Base-by-base conservation (phyloP, 2,113 vertebrate species). In the zebrafish (Danio rerio) region DNA sequence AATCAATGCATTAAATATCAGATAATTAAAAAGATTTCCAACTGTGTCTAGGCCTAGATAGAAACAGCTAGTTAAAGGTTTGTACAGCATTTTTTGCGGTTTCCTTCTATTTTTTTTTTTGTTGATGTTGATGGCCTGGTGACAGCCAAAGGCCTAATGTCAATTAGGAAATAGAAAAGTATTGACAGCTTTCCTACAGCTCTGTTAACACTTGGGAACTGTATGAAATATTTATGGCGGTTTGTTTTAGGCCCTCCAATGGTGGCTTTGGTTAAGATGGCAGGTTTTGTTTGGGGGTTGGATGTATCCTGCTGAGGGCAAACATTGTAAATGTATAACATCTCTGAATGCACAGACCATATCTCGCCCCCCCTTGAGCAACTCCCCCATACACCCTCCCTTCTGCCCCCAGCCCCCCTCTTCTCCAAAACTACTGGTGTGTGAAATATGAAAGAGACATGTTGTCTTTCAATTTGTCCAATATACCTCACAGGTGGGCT, bases 361-460 rank as follows among this genome's bases (percentile, higher is more conserved):
- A 92, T 91, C 89, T 13, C 49, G 31, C 74, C 92, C 90, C 90
- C 91, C 92, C 93, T 92, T 91, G 88, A 92, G 91, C 92, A 91
- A 92, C 90, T 68, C 81, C 78, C 81, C 78, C 55, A 56, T 47
- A 72, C 69, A 59, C 90, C 40, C 84, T 61, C 78, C 78, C 79
- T 63, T 70, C 81, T 50, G 84, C 89, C 81, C 78, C 86, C 86
- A 73, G 84, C 87, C 62, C 85, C 83, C 71, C 76, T 88, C 85
- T 88, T 84, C 86, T 88, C 89, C 91, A 90, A 94, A 96, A 95
- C 93, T 96, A 95, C 89, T 94, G 92, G 95, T 94, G 95, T 97
- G 97, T 99, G 97, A 99, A 98, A 99, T 98, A 96, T 96, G 97
- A 98, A 96, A 98, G 96, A 96, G 94, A 95, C 94, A 93, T 90